phyloP scores from a whole-genome alignment of 2,888 invertebrate genomes.

The Ophraella communa region DNA sequence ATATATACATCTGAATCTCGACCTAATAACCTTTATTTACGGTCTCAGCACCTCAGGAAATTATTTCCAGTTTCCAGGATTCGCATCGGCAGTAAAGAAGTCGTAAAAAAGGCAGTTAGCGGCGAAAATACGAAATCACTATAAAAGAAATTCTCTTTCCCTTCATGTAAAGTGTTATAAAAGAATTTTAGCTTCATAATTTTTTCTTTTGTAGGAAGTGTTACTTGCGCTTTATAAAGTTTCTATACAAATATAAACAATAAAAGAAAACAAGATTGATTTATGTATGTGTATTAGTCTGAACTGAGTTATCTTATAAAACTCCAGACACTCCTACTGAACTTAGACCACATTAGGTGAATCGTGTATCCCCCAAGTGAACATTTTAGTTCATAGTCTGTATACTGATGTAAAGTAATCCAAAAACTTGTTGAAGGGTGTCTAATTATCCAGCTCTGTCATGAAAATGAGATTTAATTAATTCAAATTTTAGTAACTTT shows the following conservation, averaged over 20 bases:
- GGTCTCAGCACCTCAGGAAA: background rate
- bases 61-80: background rate
- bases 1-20: background rate
- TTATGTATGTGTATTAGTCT: no score
- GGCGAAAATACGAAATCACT: background rate
- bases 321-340: no score
- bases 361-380: no score
- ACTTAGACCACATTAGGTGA: no score
- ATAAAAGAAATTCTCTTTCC: background rate
- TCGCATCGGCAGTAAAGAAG: background rate
- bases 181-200: background rate
- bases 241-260: background rate
- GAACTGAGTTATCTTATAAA: no score
- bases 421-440: no score
- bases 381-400: no score
- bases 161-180: slow-evolving; percentile 1
- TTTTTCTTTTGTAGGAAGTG: background rate
- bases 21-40: background rate
- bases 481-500: no score
- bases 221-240: background rate
- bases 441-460: no score
- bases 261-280: no score
- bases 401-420: no score
- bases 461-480: no score
- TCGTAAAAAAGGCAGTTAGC: slow-evolving; percentile 4